These are phyloP conservation scores for Apostichopus parvimensis DNA, from an alignment of 35 echinoderm and acorn worm species.

Conservation along the genomic window DNA sequence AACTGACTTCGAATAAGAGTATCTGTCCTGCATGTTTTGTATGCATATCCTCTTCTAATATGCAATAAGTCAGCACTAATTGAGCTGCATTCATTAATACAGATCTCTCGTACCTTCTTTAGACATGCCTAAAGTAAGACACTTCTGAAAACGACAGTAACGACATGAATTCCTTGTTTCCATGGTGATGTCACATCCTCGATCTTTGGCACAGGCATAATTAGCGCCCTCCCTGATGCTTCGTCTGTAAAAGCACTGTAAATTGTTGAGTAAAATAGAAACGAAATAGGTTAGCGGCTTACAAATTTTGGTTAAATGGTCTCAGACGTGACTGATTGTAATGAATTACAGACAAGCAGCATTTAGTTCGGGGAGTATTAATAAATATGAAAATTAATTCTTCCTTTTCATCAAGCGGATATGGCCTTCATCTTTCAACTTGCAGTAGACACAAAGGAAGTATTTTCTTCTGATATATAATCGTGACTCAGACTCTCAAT, in stretches of 20 bases:
- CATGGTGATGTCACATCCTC: constrained; percentile 94
- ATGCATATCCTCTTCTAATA: neutral
- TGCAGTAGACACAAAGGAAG: neutral
- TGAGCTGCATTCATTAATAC: constrained; percentile 1
- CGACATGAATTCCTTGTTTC: constrained; percentile 98
- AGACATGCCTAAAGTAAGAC: constrained; percentile 92
- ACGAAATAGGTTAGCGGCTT: neutral
- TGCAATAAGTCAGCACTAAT: neutral
- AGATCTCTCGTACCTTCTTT: constrained; percentile 75
- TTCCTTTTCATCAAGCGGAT: no score
- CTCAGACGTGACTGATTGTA: neutral
- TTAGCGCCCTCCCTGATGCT: constrained; percentile 92
- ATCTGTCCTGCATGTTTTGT: neutral
- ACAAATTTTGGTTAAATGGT: neutral
- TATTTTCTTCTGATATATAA: neutral
- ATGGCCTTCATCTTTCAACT: no score
- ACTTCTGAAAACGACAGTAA: constrained; percentile 97
- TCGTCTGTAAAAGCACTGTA: constrained; percentile 94
- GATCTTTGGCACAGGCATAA: constrained; percentile 92
- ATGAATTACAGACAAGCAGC: neutral
- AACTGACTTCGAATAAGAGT: no score
- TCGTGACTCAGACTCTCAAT: neutral
- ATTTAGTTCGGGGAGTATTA: neutral
- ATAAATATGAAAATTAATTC: neutral
- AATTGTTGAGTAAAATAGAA: neutral